Percentiles rank a stretch among this genome's conserved stretches.
Evolutionary conservation across 2,797 vertebrate species (phyloP).

Genomic region (Dallia pectoralis): DNA sequence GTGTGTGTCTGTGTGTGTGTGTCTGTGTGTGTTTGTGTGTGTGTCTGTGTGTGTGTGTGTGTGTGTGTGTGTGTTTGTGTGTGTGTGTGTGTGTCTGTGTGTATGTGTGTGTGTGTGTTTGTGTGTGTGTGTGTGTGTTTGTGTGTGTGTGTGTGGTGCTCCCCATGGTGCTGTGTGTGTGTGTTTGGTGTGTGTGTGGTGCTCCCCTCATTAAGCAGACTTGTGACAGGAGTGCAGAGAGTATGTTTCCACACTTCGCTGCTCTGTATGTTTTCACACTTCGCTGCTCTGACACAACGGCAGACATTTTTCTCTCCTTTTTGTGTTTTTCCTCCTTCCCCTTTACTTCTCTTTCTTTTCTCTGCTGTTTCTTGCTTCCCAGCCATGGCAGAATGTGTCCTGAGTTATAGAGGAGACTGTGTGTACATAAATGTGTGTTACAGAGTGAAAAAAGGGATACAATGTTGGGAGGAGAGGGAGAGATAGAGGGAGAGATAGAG

Average conservation of each 20-base stretch:
- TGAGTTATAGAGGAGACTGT: neutral
- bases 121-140: no score
- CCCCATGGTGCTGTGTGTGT: no score
- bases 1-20: no score
- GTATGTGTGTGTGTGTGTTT: no score
- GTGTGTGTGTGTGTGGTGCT: constrained; percentile 40
- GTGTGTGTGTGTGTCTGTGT: no score
- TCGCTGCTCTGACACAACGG: constrained; percentile 61
- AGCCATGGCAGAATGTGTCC: constrained; percentile 19
- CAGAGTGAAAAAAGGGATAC: no score
- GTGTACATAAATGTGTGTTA: neutral
- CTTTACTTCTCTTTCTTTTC: constrained; percentile 13
- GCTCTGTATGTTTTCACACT: constrained; percentile 71
- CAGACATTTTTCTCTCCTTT: constrained; percentile 30
- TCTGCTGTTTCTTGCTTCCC: constrained; percentile 22
- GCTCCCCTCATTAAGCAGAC: constrained; percentile 72
- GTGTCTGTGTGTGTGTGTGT: constrained; percentile 47
- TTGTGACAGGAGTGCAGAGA: constrained; percentile 71
- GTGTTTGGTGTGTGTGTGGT: constrained; percentile 53
- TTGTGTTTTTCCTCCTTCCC: neutral
- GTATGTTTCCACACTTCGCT: constrained; percentile 71
- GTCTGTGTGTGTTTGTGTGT: no score
- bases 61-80: constrained; percentile 35
- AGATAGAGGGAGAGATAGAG: neutral
- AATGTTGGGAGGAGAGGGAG: neutral